Percentiles rank a stretch among this genome's conserved stretches.
These are phyloP conservation scores for Passer montanus DNA, from an alignment of 2,113 vertebrate genomes.

Conservation along the genomic window DNA sequence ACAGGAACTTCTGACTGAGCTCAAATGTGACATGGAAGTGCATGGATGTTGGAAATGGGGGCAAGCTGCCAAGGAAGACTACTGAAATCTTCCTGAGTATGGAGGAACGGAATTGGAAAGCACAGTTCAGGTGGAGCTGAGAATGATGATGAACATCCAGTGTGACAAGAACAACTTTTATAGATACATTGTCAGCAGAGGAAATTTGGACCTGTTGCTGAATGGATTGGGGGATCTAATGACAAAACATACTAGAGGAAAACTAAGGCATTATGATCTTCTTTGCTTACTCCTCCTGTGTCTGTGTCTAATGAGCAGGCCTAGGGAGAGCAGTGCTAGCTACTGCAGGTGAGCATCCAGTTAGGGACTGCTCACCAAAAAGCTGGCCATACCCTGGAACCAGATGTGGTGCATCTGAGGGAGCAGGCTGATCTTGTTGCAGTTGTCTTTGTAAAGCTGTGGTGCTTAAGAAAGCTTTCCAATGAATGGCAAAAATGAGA, in stretches of 20 bases:
- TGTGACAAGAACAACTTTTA: neutral
- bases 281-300: neutral
- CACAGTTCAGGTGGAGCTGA: neutral
- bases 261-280: neutral
- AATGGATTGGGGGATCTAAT: neutral
- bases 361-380: neutral
- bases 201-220: neutral
- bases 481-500: neutral
- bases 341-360: neutral
- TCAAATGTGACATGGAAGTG: neutral
- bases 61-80: neutral
- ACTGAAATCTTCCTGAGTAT: neutral
- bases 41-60: neutral
- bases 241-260: fast-evolving
- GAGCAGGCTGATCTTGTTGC: neutral
- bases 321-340: neutral
- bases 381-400: neutral
- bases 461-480: neutral
- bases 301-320: neutral
- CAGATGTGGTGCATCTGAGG: neutral
- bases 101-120: neutral
- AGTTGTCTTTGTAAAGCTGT: neutral
- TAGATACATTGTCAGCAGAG: neutral
- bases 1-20: neutral
- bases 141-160: neutral